A percentile compares a stretch with the other conserved stretches of the same genome.
These are phyloP conservation scores for Linurgus olivaceus DNA, from an alignment of 2,797 vertebrate genomes.

Conservation along the genomic window DNA sequence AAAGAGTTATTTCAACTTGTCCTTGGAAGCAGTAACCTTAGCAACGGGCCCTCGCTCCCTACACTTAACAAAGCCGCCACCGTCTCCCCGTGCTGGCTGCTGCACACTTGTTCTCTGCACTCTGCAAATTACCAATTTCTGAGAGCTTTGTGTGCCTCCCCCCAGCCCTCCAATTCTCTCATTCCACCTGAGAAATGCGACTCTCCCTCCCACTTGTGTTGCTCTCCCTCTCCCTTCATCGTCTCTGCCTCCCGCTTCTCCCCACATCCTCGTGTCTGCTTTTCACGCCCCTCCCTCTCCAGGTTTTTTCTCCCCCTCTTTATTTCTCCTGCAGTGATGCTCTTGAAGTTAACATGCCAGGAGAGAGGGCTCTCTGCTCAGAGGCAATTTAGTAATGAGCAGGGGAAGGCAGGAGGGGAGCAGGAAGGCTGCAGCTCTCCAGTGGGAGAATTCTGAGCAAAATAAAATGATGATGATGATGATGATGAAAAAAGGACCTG, in stretches of 20 bases:
- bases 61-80: constrained; percentile 47
- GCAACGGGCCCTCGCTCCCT: constrained; percentile 75
- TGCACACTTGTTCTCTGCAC: constrained; percentile 35
- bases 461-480: not conserved
- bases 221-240: not conserved
- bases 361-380: not conserved
- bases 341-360: not conserved
- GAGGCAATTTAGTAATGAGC: not conserved
- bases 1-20: constrained; percentile 75
- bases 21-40: constrained; percentile 85
- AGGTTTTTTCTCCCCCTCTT: not conserved
- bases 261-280: not conserved
- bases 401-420: not conserved
- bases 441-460: not conserved
- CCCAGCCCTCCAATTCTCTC: not conserved
- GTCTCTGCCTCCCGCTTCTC: not conserved
- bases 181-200: not conserved
- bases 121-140: constrained; percentile 25
- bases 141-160: not conserved
- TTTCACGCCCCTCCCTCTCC: not conserved
- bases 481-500: not conserved
- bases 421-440: not conserved
- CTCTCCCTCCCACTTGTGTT: not conserved
- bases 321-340: not conserved
- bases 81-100: constrained; percentile 16